Evolutionary conservation across 64 coral and sea anemone genomes (phyloP), one percentile per base, ranked within the genome.

Genomic region (Catalaphyllia jardinei): DNA sequence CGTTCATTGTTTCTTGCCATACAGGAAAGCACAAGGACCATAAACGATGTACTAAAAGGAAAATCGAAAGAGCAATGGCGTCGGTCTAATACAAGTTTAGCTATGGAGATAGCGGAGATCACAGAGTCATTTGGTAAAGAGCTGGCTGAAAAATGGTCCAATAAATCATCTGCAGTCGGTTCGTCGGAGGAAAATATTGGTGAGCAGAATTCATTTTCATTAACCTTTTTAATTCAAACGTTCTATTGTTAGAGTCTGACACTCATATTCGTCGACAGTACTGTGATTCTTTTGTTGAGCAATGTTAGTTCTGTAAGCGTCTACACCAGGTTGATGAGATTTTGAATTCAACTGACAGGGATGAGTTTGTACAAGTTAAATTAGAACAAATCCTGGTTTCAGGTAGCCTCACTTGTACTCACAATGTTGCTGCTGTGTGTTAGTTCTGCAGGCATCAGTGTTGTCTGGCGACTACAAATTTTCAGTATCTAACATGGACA

Each of bases 51-150:
- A 4, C 25, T 88, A 16, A 51, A 61, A 50, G 72, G 76, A 16
- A 39, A 24, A 76, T 60, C 75, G 28, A 65, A 35, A 61, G 12
- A 33, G 2, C 39, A 0, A 15, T 88, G 86, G 86, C 51, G 60
- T 35, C 20, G n/a, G 39, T 73, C 46, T 12, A 88, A 88, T 17
- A 33, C 18, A 11, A 33, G 72, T 8, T 22, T 60, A 30, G 86
- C 86, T 10, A 88, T 88, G n/a, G 29, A 77, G 52, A 88, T 88
- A n/a, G 71, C 86, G 27, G 39, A 61, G 50, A 50, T 76, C 54
- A 88, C 86, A 49, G 86, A 88, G 57, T 22, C 29, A 25, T 88
- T 88, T 76, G 86, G 86, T 1, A 88, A 39, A 77, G 86, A 60
- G 60, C 16, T 88, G 71, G 72, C 86, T 38, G 4, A 29, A 0